A percentile compares a stretch with the other conserved stretches of the same genome.
Evolutionary conservation across 2,888 invertebrate genomes (phyloP).

Genomic region (Suillia variegata): DNA sequence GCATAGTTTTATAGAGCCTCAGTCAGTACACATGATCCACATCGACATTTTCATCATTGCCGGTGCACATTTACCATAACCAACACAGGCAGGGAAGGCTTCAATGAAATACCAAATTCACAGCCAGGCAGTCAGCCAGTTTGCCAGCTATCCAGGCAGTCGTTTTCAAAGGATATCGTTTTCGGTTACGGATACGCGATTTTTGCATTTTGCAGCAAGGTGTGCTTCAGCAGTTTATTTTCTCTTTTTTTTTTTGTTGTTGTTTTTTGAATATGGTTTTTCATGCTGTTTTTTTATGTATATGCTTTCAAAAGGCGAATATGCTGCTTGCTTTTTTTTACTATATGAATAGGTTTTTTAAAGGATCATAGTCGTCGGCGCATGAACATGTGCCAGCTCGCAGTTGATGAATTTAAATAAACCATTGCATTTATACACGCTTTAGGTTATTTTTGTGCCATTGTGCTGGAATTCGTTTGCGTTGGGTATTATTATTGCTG

Average conservation of each 20-base stretch:
- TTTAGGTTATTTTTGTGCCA: not conserved
- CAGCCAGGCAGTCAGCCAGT: not conserved
- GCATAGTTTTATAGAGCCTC: not conserved
- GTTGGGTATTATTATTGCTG: no score
- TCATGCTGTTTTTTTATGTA: no score
- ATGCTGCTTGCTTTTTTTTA: no score
- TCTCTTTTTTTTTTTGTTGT: not conserved
- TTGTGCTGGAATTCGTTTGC: no score
- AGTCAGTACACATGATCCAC: not conserved
- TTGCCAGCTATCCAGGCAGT: not conserved
- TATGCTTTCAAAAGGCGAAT: no score
- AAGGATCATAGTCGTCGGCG: no score
- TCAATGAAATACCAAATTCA: no score
- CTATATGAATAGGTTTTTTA: no score
- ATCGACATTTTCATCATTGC: not conserved
- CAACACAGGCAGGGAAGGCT: no score
- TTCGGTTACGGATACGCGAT: not conserved
- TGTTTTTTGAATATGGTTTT: not conserved
- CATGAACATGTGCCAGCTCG: no score
- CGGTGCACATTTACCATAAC: not conserved
- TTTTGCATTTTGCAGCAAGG: not conserved
- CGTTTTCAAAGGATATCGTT: not conserved
- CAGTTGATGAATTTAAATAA: constrained; percentile 1
- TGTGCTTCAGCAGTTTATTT: not conserved
- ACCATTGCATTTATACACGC: not conserved